Evolutionary conservation across 2,113 vertebrate species (phyloP).

Genomic region (Riparia riparia): DNA sequence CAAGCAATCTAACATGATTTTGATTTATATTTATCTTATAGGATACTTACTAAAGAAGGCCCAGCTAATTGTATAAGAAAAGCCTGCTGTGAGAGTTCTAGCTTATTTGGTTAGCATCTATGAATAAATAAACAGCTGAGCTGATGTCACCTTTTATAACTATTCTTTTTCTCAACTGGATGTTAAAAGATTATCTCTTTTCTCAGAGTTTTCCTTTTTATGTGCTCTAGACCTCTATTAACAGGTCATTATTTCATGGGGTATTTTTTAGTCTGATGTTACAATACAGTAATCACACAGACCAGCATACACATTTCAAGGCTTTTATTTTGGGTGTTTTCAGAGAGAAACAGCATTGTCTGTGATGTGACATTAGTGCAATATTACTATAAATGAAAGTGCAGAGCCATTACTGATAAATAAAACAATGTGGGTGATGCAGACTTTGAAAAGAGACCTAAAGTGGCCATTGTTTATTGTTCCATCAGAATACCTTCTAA

Average conservation of each 20-base stretch:
- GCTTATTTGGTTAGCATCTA: conserved; percentile 64
- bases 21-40: conserved; percentile 39
- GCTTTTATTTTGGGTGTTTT: conserved; percentile 30
- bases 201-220: conserved; percentile 52
- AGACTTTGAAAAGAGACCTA: not conserved
- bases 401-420: conserved; percentile 26
- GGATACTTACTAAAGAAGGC: conserved; percentile 40
- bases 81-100: conserved; percentile 52
- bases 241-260: conserved; percentile 55
- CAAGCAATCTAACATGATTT: conserved; percentile 40
- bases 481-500: not conserved
- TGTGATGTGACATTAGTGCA: not conserved
- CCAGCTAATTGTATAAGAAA: conserved; percentile 37
- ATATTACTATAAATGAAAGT: conserved; percentile 20
- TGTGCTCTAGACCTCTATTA: conserved; percentile 68
- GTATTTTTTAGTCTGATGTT: conserved; percentile 17
- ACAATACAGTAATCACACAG: conserved; percentile 18
- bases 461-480: not conserved
- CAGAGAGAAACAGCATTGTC: not conserved
- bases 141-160: conserved; percentile 47
- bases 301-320: conserved; percentile 7
- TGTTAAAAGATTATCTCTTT: conserved; percentile 73
- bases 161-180: conserved; percentile 57
- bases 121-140: conserved; percentile 70
- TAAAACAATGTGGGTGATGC: not conserved